phyloP scores from a whole-genome alignment of 30 jellyfish, hydroid and myxozoan genomes.

The Aurelia coerulea region DNA sequence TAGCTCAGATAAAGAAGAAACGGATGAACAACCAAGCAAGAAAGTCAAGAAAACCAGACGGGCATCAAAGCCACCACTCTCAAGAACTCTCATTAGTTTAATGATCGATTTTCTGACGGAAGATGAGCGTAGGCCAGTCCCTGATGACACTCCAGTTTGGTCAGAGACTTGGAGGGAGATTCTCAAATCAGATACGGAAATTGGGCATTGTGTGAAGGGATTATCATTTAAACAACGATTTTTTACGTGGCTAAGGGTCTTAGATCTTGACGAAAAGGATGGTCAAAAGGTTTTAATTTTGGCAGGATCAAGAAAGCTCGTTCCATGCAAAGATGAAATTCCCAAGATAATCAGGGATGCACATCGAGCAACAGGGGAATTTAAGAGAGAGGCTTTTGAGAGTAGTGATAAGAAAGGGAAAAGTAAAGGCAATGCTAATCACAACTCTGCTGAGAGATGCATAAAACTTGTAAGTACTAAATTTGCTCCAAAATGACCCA shows the following conservation, averaged over 20 bases:
- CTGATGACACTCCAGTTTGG: conserved; percentile 33
- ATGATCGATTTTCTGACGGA: conserved; percentile 40
- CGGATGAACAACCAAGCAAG: background rate
- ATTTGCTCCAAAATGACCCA: background rate
- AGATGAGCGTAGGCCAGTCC: conserved; percentile 33
- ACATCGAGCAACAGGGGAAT: conserved; percentile 48
- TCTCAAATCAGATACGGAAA: conserved; percentile 33
- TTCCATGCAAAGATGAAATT: conserved; percentile 53
- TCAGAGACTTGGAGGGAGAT: conserved; percentile 30
- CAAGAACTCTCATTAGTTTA: conserved; percentile 5
- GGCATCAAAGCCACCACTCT: conserved; percentile 43
- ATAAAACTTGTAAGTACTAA: conserved; percentile 42
- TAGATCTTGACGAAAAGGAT: conserved; percentile 33
- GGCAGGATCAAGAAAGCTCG: conserved; percentile 17
- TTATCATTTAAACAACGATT: conserved; percentile 23
- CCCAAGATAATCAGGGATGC: conserved; percentile 53
- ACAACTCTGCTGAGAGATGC: conserved; percentile 43
- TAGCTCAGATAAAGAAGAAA: background rate
- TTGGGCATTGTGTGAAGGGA: conserved; percentile 19
- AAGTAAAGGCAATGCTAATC: conserved; percentile 20
- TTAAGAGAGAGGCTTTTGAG: conserved; percentile 12
- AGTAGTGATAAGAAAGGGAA: background rate
- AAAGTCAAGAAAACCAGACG: conserved; percentile 6
- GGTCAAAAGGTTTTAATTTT: conserved; percentile 16
- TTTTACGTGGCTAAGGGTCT: conserved; percentile 28